Evolutionary conservation across 2,888 invertebrate genomes (phyloP), one percentile per base, ranked within the genome.

Genomic region (Pelosia muscerda): DNA sequence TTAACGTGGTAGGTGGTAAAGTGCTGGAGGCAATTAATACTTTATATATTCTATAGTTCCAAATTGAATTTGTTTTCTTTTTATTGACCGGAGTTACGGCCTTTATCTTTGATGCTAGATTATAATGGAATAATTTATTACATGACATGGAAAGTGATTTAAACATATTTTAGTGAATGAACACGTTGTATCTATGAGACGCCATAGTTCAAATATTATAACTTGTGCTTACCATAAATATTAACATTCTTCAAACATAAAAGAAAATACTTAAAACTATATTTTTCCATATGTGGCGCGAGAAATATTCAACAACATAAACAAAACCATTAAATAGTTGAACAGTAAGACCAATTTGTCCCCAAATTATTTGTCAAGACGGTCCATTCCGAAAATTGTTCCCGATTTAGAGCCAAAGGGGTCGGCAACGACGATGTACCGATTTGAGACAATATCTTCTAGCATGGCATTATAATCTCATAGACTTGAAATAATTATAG

Each of bases 341-440:
- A 89, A 88, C 88, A 89, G 90, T 90, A 86, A 83, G 76, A 89
- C 85, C 88, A 87, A 92, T 94, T 92, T 91, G 92, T 90, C 83
- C 86, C 84, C 81, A 88, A 94, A 92, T 92, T 92, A 92, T 93
- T 93, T 92, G 92, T 94, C 92, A 90, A 86, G 88, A 84, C 84
- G 82, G 85, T 84, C 88, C 89, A 92, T 93, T 92, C 90, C 88
- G 87, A 88, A 91, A 91, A 93, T 92, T 89, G 92, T 89, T 91
- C 93, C 92, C 90, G 88, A 93, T 93, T 92, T 94, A 94, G 90
- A 86, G 78, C 73, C 81, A 85, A 92, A 92, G 90, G 93, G 91
- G 92, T 92, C 77, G 83, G 72, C 75, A 76, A 82, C 83, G 80
- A 83, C 86, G 78, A 83, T 88, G 88, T 88, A 88, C 84, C 84